Evolutionary conservation across 1,140 invertebrate genomes (phyloP).

Genomic region (Heliothis subflexa): DNA sequence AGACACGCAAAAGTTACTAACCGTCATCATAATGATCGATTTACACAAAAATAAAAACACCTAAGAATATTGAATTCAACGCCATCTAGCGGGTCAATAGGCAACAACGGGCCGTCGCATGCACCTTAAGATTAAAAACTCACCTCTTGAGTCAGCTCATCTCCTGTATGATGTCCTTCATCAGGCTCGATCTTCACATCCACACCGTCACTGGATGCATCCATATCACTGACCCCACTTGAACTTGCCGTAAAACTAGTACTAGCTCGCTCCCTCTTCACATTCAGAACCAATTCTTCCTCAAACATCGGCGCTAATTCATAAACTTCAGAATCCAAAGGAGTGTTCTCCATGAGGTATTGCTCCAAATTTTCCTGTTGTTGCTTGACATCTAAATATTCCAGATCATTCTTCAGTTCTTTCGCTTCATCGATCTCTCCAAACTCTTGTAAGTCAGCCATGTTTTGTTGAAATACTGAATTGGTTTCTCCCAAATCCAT

Average conservation of each 20-base stretch:
- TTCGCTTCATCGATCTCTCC: conserved; percentile 78
- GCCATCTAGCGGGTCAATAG: no score
- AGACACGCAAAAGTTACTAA: no score
- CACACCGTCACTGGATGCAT: conserved; percentile 61
- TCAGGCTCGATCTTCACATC: conserved; percentile 81
- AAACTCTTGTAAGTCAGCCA: conserved; percentile 82
- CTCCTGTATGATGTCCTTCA: conserved; percentile 81
- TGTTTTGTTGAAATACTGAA: conserved; percentile 80
- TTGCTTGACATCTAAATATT: conserved; percentile 76
- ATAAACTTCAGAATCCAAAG: conserved; percentile 76
- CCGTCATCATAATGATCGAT: no score
- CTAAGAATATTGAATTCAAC: no score
- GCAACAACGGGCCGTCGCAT: neutral
- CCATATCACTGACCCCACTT: conserved; percentile 84
- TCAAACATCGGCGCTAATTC: conserved; percentile 80
- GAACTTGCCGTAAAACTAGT: conserved; percentile 84
- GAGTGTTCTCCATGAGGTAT: conserved; percentile 82
- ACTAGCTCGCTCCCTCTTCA: conserved; percentile 83
- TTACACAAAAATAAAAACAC: no score
- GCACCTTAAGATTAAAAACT: conserved; percentile 50
- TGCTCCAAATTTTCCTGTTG: conserved; percentile 79
- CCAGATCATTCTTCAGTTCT: conserved; percentile 74
- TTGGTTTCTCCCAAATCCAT: conserved; percentile 69
- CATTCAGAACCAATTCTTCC: conserved; percentile 74
- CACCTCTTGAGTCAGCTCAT: conserved; percentile 85